These are phyloP conservation scores for Eidolon dupreanum DNA, from an alignment of 2,797 vertebrate species.

Conservation along the genomic window DNA sequence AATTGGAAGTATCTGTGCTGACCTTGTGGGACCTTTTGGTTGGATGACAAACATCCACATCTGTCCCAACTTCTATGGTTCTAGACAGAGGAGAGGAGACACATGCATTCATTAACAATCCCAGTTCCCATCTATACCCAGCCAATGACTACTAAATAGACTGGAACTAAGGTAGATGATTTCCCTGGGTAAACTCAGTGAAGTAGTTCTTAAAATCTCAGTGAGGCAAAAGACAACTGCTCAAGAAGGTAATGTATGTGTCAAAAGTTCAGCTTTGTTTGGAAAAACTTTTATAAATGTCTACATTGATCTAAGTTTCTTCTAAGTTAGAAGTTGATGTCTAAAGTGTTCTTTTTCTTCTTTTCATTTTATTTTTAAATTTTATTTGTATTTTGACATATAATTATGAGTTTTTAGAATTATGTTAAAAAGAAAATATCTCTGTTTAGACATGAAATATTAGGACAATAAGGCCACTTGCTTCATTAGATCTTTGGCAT, in stretches of 20 bases:
- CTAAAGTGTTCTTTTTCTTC: neutral
- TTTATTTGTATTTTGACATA: slow-evolving; percentile 1
- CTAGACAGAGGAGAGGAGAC: neutral
- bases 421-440: neutral
- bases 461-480: neutral
- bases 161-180: neutral
- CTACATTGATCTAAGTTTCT: neutral
- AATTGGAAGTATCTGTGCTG: neutral
- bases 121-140: neutral
- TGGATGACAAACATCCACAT: neutral
- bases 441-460: neutral
- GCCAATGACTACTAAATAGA: neutral
- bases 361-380: neutral
- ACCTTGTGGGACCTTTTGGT: too few species aligned
- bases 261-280: neutral
- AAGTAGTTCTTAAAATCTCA: neutral
- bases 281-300: neutral
- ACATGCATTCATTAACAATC: neutral
- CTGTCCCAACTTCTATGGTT: neutral
- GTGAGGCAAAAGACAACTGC: neutral
- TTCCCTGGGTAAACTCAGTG: neutral
- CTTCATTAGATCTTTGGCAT: neutral
- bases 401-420: neutral
- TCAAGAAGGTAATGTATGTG: neutral
- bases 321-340: neutral